A percentile compares a stretch with the other conserved stretches of the same genome.
These are phyloP conservation scores for Rotaria macrura DNA, from an alignment of 2,888 invertebrate genomes.

Conservation along the genomic window DNA sequence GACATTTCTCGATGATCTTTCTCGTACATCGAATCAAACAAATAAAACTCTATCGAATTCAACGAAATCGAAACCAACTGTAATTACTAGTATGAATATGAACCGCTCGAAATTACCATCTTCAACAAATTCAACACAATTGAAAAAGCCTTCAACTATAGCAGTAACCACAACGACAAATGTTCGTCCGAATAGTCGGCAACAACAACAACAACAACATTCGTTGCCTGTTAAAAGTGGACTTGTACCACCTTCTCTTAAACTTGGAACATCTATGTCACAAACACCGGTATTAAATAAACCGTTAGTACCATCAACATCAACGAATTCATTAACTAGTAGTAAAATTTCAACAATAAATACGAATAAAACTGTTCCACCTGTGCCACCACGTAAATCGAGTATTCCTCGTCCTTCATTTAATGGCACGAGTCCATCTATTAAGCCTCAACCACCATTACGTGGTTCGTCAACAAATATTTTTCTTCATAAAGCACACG, in stretches of 20 bases:
- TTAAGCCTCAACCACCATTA: slow-evolving; percentile 14
- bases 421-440: neutral
- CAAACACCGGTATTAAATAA: neutral
- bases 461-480: neutral
- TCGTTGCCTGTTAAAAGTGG: neutral
- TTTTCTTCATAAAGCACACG: neutral
- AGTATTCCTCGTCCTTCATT: slow-evolving; percentile 20
- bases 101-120: neutral
- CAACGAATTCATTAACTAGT: neutral
- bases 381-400: slow-evolving; percentile 14
- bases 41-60: neutral
- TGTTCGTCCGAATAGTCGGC: too few relatives aligned
- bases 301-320: neutral
- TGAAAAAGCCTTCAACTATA: neutral
- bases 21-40: neutral
- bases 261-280: neutral
- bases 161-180: too few relatives aligned
- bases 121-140: neutral
- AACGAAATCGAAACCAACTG: neutral
- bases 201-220: too few relatives aligned
- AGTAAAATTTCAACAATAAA: neutral
- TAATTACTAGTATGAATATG: neutral
- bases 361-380: neutral
- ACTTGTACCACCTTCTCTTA: neutral
- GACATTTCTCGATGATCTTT: neutral